These are phyloP conservation scores for Sterrhoptilus dennistouni DNA, from an alignment of 2,113 vertebrate species.

Conservation along the genomic window DNA sequence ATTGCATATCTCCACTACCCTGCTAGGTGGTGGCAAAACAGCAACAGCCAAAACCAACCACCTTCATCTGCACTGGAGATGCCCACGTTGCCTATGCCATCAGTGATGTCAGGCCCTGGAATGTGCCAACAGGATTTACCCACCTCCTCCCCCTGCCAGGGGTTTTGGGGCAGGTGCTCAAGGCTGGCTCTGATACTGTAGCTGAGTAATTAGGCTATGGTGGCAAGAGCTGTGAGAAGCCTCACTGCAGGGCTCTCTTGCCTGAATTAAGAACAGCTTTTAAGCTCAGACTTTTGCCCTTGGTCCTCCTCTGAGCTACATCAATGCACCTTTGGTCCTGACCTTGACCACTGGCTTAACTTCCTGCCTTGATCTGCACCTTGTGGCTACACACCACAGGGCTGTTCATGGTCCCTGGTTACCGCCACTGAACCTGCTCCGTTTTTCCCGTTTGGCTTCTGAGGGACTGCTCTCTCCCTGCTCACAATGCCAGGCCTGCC, in stretches of 20 bases:
- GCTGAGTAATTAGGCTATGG: not conserved
- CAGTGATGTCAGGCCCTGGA: not conserved
- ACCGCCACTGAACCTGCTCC: not conserved
- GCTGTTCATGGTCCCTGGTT: not conserved
- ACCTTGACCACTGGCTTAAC: not conserved
- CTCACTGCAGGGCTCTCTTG: not conserved
- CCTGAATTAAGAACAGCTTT: not conserved
- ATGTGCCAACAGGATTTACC: not conserved
- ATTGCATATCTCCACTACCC: not conserved
- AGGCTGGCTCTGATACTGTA: not conserved
- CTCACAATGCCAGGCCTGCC: fast-evolving
- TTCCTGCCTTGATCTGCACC: not conserved
- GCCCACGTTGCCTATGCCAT: not conserved
- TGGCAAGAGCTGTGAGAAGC: not conserved
- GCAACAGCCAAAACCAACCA: not conserved
- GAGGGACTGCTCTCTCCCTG: not conserved
- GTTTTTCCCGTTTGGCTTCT: fast-evolving
- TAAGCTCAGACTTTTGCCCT: not conserved
- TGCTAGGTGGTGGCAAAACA: not conserved
- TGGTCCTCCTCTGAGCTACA: not conserved
- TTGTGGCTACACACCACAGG: too few relatives aligned
- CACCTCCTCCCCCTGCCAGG: not conserved
- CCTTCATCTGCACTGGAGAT: not conserved
- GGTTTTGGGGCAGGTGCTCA: not conserved
- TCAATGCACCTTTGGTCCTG: not conserved